Evolutionary conservation across 53 echinoderm and acorn worm species (phyloP), one percentile per base, ranked within the genome.

Genomic region (Henricia sp.): DNA sequence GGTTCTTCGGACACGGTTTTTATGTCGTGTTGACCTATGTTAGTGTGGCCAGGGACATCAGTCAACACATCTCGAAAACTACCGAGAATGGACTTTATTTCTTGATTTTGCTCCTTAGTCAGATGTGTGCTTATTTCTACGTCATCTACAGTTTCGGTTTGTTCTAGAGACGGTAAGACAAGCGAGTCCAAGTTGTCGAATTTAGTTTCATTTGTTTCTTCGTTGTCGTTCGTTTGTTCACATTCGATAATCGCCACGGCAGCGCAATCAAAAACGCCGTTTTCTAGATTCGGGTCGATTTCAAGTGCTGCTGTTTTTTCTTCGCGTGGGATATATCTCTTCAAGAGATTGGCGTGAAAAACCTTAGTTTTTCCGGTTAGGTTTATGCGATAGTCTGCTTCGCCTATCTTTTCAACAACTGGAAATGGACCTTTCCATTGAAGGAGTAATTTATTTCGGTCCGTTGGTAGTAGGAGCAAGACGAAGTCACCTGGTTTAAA

Each of bases 381-480:
- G 55, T 55, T 21, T 19, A 55, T 55, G 16, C 55, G 55, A 55
- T 55, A 55, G 19, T 55, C 55, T 55, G 21, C 19, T 10, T 10
- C 19, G 6, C 55, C 55, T 55, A 55, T 23, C 19, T 55, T 55
- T 19, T 55, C 55, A 55, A 55, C 19, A 4, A 55, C 55, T 55
- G 55, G 55, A 55, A 55, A 55, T n/a, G n/a, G n/a, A n/a, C n/a
- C n/a, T n/a, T n/a, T n/a, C 48, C 48, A 48, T 48, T 48, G 48
- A 16, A 29, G 50, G 14, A 83, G 66, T 9, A 91, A 46, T 64
- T 83, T 89, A 54, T 86, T 91, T 33, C 40, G 54, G 43, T 85
- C 75, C 14, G 86, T 90, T 21, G 90, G 90, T 36, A 70, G 27
- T 6, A 91, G 67, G 20, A 71, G 71, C 20, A 71, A 53, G 14